Evolutionary conservation across 2,797 vertebrate species (phyloP).

Genomic region (Alosa sapidissima): DNA sequence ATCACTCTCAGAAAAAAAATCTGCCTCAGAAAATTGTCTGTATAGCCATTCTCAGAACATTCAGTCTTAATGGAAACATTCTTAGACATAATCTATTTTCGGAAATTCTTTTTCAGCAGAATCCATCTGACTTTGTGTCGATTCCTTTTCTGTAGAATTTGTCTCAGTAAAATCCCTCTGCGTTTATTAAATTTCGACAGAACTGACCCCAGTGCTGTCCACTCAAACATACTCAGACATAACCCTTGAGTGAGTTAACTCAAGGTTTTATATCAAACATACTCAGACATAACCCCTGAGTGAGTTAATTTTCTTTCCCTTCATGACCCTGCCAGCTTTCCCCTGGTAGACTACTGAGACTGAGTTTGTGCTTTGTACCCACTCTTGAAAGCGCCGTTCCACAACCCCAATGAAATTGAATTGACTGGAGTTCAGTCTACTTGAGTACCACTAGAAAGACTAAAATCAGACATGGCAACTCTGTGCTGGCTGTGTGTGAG

Average conservation of each 20-base stretch:
- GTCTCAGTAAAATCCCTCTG: not conserved
- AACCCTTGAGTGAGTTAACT: not conserved
- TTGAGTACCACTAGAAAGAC: not conserved
- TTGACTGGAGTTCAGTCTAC: not conserved
- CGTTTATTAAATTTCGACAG: not conserved
- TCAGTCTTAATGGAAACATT: too few species aligned
- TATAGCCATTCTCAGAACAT: not conserved
- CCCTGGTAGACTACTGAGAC: not conserved
- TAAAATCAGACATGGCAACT: not conserved
- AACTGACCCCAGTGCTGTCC: not conserved
- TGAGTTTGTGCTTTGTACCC: not conserved
- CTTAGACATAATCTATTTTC: too few species aligned
- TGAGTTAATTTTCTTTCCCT: not conserved
- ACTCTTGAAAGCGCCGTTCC: not conserved
- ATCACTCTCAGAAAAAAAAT: not conserved
- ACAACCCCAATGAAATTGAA: not conserved
- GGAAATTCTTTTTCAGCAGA: too few species aligned
- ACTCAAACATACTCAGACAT: not conserved
- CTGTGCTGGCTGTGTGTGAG: not conserved
- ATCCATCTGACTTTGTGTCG: not conserved
- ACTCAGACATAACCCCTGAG: not conserved
- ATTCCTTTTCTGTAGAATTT: not conserved
- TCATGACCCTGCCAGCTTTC: not conserved
- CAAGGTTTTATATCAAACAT: not conserved
- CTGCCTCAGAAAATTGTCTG: too few species aligned